These are phyloP conservation scores for Istiophorus platypterus DNA, from an alignment of 2,113 vertebrate species.

Conservation along the genomic window DNA sequence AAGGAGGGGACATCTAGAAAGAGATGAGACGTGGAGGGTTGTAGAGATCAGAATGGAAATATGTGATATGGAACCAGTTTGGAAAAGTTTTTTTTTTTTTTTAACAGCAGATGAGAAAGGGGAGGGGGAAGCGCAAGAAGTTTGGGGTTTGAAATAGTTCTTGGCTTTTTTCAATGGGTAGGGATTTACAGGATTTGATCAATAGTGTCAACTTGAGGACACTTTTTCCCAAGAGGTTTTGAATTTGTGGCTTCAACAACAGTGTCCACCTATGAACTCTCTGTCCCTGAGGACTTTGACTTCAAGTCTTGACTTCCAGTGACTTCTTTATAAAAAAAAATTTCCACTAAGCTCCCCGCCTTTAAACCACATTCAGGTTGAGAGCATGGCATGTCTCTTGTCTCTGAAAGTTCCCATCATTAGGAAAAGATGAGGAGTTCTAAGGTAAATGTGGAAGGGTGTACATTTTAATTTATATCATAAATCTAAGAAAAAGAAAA, in stretches of 20 bases:
- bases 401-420: constrained; percentile 37
- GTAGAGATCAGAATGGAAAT: constrained; percentile 57
- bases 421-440: constrained; percentile 37
- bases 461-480: constrained; percentile 2
- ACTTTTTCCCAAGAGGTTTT: constrained; percentile 57
- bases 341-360: constrained; percentile 36
- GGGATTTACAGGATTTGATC: constrained; percentile 69
- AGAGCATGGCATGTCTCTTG: constrained; percentile 31
- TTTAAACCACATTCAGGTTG: constrained; percentile 36
- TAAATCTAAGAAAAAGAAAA: not conserved
- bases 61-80: constrained; percentile 66
- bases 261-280: constrained; percentile 50
- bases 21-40: constrained; percentile 59
- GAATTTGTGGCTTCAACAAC: constrained; percentile 60
- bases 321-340: constrained; percentile 36
- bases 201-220: constrained; percentile 72
- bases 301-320: constrained; percentile 60
- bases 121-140: constrained; percentile 38
- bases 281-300: constrained; percentile 54
- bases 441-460: constrained; percentile 18
- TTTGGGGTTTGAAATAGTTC: constrained; percentile 68
- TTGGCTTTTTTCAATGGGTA: constrained; percentile 64
- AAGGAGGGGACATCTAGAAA: constrained; percentile 70
- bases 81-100: constrained; percentile 53
- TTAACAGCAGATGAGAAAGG: constrained; percentile 34